Conservation (phyloP, 2,888 invertebrate genomes). For the Aelia acuminata region DNA sequence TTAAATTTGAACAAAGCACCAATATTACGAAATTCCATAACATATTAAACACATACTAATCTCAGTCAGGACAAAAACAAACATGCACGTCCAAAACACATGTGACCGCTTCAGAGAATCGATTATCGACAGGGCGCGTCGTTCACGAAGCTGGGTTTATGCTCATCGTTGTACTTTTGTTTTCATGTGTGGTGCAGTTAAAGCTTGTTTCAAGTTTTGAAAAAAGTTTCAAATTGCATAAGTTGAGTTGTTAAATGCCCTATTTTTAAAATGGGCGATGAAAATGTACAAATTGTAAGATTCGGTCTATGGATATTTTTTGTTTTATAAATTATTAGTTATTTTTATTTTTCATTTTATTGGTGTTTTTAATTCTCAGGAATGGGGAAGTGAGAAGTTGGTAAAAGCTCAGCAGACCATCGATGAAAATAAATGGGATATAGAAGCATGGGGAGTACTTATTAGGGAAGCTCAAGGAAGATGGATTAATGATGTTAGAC, state of each 20-base stretch:
- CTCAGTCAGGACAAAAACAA: not conserved
- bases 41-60: conserved; percentile 26
- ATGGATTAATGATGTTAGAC: conserved; percentile 89
- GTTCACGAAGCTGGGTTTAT: conserved; percentile 4
- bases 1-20: not conserved
- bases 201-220: not conserved
- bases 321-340: not conserved
- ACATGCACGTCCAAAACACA: not conserved
- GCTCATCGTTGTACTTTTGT: conserved; percentile 29
- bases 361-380: conserved; percentile 73
- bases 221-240: not conserved
- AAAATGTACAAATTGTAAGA: conserved; percentile 55
- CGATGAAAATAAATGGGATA: conserved; percentile 91
- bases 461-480: conserved; percentile 93
- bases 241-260: conserved; percentile 10
- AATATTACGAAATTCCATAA: conserved; percentile 19
- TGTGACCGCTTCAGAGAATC: not conserved
- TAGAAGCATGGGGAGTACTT: conserved; percentile 98
- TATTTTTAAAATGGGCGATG: conserved; percentile 46
- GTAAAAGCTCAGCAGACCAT: conserved; percentile 87
- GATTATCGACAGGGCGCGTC: not conserved
- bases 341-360: not conserved
- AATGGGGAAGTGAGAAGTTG: conserved; percentile 90
- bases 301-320: not conserved
- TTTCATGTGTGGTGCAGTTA: conserved; percentile 12